phyloP scores from a whole-genome alignment of 2,888 invertebrate genomes.

The Aspidiotus destructor region DNA sequence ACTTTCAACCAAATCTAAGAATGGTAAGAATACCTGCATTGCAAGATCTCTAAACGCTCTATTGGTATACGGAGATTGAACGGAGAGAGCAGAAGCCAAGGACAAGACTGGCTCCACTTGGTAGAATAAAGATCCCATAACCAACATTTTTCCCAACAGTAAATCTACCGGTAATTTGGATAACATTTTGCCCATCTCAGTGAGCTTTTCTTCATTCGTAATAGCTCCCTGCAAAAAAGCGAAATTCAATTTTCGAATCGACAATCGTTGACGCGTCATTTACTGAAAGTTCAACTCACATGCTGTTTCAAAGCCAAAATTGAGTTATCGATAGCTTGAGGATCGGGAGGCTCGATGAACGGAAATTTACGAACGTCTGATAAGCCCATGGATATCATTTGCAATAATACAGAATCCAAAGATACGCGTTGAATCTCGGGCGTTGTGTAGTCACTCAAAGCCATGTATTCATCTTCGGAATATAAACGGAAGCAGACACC shows the following conservation, averaged over 20 bases:
- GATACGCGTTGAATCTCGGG: slow-evolving; percentile 93
- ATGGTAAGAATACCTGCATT: slow-evolving; percentile 53
- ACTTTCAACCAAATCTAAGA: too few relatives aligned
- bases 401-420: slow-evolving; percentile 76
- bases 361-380: slow-evolving; percentile 85
- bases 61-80: slow-evolving; percentile 87
- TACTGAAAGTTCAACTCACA: slow-evolving; percentile 44
- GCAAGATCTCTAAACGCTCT: slow-evolving; percentile 75
- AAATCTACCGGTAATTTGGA: slow-evolving; percentile 90
- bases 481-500: slow-evolving; percentile 89
- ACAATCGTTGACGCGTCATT: too few relatives aligned
- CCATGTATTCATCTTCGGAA: slow-evolving; percentile 68
- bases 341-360: slow-evolving; percentile 85
- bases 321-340: slow-evolving; percentile 75
- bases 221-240: slow-evolving; percentile 57
- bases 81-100: slow-evolving; percentile 81
- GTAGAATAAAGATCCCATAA: slow-evolving; percentile 80
- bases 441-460: slow-evolving; percentile 72
- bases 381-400: slow-evolving; percentile 90
- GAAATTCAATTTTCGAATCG: background rate
- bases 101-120: slow-evolving; percentile 82
- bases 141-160: slow-evolving; percentile 87
- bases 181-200: slow-evolving; percentile 74
- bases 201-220: slow-evolving; percentile 67
- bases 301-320: slow-evolving; percentile 78